Base-by-base conservation (phyloP, 2,113 vertebrate genomes). In the Vidua chalybeata region DNA sequence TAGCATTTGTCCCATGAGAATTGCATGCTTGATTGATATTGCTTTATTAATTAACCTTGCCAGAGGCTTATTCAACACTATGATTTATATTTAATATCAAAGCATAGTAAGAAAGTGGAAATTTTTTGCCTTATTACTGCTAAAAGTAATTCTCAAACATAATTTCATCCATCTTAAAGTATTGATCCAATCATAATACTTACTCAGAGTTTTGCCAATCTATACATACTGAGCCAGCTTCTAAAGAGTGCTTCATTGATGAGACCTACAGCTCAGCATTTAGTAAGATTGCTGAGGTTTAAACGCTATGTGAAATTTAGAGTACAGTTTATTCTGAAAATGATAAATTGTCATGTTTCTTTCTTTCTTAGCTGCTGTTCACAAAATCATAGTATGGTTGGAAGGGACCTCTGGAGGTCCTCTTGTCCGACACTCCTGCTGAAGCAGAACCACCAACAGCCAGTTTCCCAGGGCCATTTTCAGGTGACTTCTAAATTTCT, bases 41-140 rank as follows among this genome's bases (percentile, higher is more conserved):
- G 54, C 37, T 62, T 87, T 93, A 66, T 84, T 96, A 92, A 96
- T 96, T 96, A 97, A 86, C 64, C 79, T 90, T 97, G 72, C 73
- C 35, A 62, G 59, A 39, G 59, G 35, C 69, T 96, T 94, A 69
- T 82, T 95, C 90, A 86, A 89, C n/a, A 35, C 49, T 81, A 26
- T 80, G 94, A 95, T 78, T 74, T 87, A 67, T 93, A 58, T 90
- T 95, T 92, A 81, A 94, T 94, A 76, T 87, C 67, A 78, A 95
- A 91, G 55, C 76, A 49, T 13, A 56, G 33, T 80, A 46, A 59
- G 62, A 64, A 94, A 83, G 48, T 68, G 28, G 77, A 80, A 27
- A 9, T 74, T 95, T 91, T 71, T 91, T 96, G 55, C 90, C 68
- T 69, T 84, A 58, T 85, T 74, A 52, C 69, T 86, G 23, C 58